These are phyloP conservation scores for Merops nubicus DNA, from an alignment of 2,113 vertebrate species.

Conservation along the genomic window DNA sequence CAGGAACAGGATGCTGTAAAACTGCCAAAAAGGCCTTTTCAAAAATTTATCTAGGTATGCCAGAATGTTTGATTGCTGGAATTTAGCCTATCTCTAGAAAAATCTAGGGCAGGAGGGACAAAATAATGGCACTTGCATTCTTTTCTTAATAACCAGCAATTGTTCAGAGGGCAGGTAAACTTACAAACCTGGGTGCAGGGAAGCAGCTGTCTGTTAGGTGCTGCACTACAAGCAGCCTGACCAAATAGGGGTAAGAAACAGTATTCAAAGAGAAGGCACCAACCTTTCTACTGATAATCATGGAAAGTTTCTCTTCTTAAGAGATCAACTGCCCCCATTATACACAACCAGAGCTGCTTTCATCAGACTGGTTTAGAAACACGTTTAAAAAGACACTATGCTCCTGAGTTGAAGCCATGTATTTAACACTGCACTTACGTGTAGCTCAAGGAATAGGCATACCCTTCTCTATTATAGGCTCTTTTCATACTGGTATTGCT, in stretches of 20 bases:
- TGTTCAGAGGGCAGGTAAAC: neutral
- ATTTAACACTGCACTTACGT: neutral
- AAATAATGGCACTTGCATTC: neutral
- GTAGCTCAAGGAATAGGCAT: neutral
- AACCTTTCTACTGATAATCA: neutral
- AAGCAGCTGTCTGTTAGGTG: neutral
- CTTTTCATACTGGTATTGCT: neutral
- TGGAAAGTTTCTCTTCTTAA: neutral
- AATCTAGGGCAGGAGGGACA: neutral
- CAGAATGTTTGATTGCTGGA: constrained; percentile 19
- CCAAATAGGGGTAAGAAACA: neutral
- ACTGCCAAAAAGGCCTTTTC: constrained; percentile 51
- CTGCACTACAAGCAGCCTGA: neutral
- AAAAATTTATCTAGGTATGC: constrained; percentile 41
- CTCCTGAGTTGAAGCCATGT: neutral
- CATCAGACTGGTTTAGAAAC: neutral
- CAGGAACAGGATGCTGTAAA: constrained; percentile 53
- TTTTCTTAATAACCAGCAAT: neutral
- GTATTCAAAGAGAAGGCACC: neutral
- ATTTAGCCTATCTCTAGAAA: constrained; percentile 39
- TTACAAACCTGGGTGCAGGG: neutral
- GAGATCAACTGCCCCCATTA: accelerated
- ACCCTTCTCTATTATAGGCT: neutral
- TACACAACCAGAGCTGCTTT: neutral
- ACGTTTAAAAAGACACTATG: neutral